Percentiles rank a stretch among this genome's conserved stretches.
These are phyloP conservation scores for Aphaenogaster rudis DNA, from an alignment of 1,140 invertebrate species.

Conservation along the genomic window DNA sequence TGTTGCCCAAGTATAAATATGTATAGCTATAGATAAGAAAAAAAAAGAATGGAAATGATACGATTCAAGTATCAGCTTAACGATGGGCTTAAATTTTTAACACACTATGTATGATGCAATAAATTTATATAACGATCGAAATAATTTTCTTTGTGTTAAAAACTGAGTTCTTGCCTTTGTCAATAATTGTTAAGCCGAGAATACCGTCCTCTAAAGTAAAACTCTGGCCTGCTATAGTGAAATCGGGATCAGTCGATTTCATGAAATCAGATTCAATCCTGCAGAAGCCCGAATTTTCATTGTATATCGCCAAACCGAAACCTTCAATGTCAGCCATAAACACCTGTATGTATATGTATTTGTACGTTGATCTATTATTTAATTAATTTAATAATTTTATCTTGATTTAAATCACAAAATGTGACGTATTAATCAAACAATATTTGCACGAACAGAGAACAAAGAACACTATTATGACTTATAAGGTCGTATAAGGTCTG, in stretches of 20 bases:
- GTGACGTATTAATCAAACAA: neutral
- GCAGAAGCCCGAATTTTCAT: neutral
- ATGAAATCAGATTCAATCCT: slow-evolving; percentile 30
- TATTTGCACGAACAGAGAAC: neutral
- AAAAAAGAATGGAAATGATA: neutral
- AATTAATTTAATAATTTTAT: neutral
- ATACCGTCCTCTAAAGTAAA: neutral
- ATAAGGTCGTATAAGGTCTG: neutral
- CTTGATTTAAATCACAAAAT: neutral
- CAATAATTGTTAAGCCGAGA: neutral
- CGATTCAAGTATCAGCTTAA: neutral
- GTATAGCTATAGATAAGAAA: neutral
- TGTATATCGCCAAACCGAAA: neutral
- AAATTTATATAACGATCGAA: neutral
- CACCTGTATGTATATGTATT: neutral
- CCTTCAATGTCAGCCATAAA: slow-evolving; percentile 23
- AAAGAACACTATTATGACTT: neutral
- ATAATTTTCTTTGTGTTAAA: neutral
- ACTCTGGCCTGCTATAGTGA: neutral
- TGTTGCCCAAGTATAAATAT: neutral
- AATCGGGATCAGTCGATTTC: slow-evolving; percentile 9
- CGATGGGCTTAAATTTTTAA: neutral
- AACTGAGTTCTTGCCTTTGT: neutral
- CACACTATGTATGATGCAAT: neutral
- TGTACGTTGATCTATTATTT: neutral